phyloP scores from a whole-genome alignment of 2,113 vertebrate species.

The Piprites chloris region DNA sequence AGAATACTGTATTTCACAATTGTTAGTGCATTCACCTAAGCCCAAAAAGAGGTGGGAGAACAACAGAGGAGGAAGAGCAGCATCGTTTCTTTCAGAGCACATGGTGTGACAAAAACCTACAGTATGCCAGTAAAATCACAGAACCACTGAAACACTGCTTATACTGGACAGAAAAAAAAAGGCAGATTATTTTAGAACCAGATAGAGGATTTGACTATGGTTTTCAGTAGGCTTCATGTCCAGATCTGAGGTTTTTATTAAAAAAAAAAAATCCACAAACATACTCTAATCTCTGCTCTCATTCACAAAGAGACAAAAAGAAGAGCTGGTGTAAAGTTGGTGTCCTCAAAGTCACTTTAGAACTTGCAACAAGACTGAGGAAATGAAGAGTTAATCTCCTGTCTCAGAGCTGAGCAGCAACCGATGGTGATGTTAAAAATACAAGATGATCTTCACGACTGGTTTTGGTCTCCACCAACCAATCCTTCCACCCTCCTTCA shows the following conservation, averaged over 20 bases:
- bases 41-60: not conserved
- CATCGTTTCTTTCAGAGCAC: not conserved
- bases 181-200: not conserved
- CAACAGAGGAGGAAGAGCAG: not conserved
- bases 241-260: not conserved
- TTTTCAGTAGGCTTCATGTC: not conserved
- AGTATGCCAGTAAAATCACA: not conserved
- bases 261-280: not conserved
- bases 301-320: not conserved
- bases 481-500: not conserved
- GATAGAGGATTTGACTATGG: not conserved
- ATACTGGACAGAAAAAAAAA: not conserved
- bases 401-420: not conserved
- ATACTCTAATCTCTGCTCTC: not conserved
- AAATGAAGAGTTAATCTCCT: not conserved
- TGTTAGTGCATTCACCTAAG: not conserved
- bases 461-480: not conserved
- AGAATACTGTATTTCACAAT: not conserved
- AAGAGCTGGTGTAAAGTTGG: not conserved
- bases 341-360: not conserved
- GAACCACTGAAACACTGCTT: not conserved
- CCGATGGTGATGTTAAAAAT: accelerated
- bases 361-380: not conserved
- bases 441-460: not conserved
- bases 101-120: not conserved